Base-by-base conservation (phyloP, 2,797 vertebrate species). In the Tapirus indicus region DNA sequence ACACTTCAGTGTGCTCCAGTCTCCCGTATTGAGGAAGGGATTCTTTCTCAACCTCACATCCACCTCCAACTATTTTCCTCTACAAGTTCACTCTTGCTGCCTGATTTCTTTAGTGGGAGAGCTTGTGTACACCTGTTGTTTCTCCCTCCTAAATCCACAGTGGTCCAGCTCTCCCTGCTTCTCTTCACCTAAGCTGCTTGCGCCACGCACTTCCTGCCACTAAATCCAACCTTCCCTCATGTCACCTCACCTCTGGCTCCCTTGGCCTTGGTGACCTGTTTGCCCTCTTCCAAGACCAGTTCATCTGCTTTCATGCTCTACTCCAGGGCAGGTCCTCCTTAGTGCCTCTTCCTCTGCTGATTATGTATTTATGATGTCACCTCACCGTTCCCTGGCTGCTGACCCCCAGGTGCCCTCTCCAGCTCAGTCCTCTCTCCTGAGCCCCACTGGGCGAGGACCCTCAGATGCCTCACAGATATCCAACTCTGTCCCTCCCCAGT, bases 281-380 rank as follows among this genome's bases (percentile, higher is more conserved):
- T 29, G 1, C 21, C 20, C 6, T 62, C 35, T 54, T 74, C 74
- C n/a, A 18, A 25, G 18, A 23, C 5, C 7, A 17, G 12, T 68
- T 21, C 21, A 3, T 69, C 20, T 25, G 6, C 32, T 49, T 62
- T 41, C 58, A 21, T 11, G 13, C 5, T 4, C 29, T 2, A 3
- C 16, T 18, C 5, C 0, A 0, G 13, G 23, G 41, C 29, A 66
- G 35, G 17, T 12, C 25, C 0, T 10, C n/a, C 44, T 27, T 1
- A 27, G 10, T 2, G 9, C 2, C 35, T 38, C 14, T 38, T 68
- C 29, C 29, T 80, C 35, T 56, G 60, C 8, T 2, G 2, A 32
- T 0, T 2, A 23, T 14, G 12, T 3, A 38, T 52, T 49, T 6
- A 5, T 11, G 18, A 47, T 18, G 23, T 25, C 6, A 6, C 47